Base-by-base conservation (phyloP, 1,140 invertebrate species). In the Aricia agestis region DNA sequence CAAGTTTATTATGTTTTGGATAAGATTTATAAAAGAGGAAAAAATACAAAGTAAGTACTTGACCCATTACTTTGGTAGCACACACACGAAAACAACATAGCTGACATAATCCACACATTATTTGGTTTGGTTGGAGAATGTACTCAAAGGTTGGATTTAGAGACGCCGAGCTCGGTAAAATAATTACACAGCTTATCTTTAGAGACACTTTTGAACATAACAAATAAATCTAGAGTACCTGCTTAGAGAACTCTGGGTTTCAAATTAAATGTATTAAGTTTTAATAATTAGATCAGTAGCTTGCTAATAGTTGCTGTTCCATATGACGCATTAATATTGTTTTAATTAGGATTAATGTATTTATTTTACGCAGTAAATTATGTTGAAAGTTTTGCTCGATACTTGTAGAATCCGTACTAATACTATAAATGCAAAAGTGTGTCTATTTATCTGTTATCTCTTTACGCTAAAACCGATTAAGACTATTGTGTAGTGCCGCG, bases 101-200 rank as follows among this genome's bases (percentile, higher is more conserved):
- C 42, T 45, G 7, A 52, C 45, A 52, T 63, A 63, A 19, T 63
- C 19, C 59, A 63, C 18, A 63, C 59, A 11, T 18, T 59, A 59
- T 59, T 63, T 25, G 59, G 1, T 18, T 63, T 17, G 59, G 59
- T 63, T 18, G 59, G 17, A 63, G 59, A 19, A 63, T 63, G 18
- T 63, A 10, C 59, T 63, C 59, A 63, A 63, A 63, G 18, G 18
- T 63, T 63, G 59, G 59, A 63, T 63, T 19, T 63, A 63, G 59
- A 19, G 18, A 63, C 59, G 18, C 59, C 17, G 18, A 63, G 59
- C 18, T 6, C 59, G 18, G 17, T 25, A 7, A 63, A 63, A 63
- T 63, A 63, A 63, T 63, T 63, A 63, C 59, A 17, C 11, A 13
- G 59, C 59, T 63, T 63, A 63, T 19, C 18, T 17, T 25, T 25